Evolutionary conservation across 2,797 vertebrate genomes (phyloP).

Genomic region (Bovichtus variegatus): DNA sequence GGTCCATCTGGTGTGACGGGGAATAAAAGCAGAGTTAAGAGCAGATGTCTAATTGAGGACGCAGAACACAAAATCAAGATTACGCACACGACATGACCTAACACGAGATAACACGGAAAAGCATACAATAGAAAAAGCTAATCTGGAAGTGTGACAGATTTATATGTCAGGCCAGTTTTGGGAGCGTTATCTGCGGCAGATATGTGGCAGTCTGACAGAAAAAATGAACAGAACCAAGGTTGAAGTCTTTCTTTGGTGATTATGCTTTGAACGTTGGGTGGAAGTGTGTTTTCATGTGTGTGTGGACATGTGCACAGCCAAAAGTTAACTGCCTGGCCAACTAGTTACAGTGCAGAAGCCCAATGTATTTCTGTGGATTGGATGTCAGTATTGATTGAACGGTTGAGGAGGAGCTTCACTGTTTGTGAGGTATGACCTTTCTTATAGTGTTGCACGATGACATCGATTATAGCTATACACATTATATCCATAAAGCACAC

Average conservation of each 20-base stretch:
- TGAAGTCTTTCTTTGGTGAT: slow-evolving; percentile 12
- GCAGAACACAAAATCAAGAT: slow-evolving; percentile 51
- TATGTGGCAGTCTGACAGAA: slow-evolving; percentile 1
- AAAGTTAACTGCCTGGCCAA: slow-evolving; percentile 49
- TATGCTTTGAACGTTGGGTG: slow-evolving; percentile 6
- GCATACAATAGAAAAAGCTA: slow-evolving; percentile 6
- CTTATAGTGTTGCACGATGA: slow-evolving; percentile 74
- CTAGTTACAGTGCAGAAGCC: slow-evolving; percentile 31
- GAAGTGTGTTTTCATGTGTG: not conserved
- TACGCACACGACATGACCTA: slow-evolving; percentile 39
- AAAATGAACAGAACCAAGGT: slow-evolving; percentile 15
- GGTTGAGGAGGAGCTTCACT: slow-evolving; percentile 56
- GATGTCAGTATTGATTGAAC: slow-evolving; percentile 73
- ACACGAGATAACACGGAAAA: slow-evolving; percentile 37
- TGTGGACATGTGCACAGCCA: slow-evolving; percentile 1
- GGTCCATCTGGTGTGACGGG: slow-evolving; percentile 81
- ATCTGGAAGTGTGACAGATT: slow-evolving; percentile 32
- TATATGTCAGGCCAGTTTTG: slow-evolving; percentile 7
- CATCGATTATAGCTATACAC: slow-evolving; percentile 75
- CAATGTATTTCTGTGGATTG: slow-evolving; percentile 59
- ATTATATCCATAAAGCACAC: slow-evolving; percentile 76
- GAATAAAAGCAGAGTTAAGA: slow-evolving; percentile 52
- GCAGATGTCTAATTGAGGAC: slow-evolving; percentile 53
- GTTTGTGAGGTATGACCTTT: slow-evolving; percentile 78
- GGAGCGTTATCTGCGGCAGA: slow-evolving; percentile 1